Percentiles rank a stretch among this genome's conserved stretches.
Conservation (phyloP, 2,113 vertebrate species). For the Irena cyanogastra region DNA sequence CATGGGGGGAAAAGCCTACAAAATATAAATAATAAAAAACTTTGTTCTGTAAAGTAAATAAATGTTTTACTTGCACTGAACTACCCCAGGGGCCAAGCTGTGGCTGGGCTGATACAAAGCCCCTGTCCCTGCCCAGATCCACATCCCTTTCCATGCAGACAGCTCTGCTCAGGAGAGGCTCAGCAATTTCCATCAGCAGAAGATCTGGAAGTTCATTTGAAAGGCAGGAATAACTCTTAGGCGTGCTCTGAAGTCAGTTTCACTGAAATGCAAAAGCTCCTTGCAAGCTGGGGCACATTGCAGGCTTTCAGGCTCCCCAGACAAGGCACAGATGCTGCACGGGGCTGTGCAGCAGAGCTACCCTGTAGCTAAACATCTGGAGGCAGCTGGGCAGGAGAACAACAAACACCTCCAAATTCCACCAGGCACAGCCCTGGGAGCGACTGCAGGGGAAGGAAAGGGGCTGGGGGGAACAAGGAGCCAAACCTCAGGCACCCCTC, state of each 20-base stretch:
- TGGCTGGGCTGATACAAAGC: background rate
- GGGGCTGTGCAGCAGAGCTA: conserved; percentile 62
- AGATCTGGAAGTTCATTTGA: conserved; percentile 29
- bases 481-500: background rate
- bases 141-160: background rate
- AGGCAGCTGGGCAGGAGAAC: conserved; percentile 55
- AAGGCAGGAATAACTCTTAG: conserved; percentile 47
- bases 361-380: conserved; percentile 84
- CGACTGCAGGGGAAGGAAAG: background rate
- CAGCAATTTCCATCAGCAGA: background rate
- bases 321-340: conserved; percentile 73
- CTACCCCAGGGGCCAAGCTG: background rate
- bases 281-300: conserved; percentile 56
- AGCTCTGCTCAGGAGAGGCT: background rate
- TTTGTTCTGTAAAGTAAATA: background rate
- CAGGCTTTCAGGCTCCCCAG: too few species aligned
- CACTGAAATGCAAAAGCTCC: conserved; percentile 63
- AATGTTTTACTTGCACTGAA: background rate
- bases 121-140: background rate
- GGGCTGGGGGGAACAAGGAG: background rate
- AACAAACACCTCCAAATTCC: conserved; percentile 47
- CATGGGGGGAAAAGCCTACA: background rate
- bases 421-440: conserved; percentile 34
- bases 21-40: background rate
- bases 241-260: conserved; percentile 36